Evolutionary conservation across 2,113 vertebrate species (phyloP), one percentile per base, ranked within the genome.

Genomic region (Actenoides hombroni): DNA sequence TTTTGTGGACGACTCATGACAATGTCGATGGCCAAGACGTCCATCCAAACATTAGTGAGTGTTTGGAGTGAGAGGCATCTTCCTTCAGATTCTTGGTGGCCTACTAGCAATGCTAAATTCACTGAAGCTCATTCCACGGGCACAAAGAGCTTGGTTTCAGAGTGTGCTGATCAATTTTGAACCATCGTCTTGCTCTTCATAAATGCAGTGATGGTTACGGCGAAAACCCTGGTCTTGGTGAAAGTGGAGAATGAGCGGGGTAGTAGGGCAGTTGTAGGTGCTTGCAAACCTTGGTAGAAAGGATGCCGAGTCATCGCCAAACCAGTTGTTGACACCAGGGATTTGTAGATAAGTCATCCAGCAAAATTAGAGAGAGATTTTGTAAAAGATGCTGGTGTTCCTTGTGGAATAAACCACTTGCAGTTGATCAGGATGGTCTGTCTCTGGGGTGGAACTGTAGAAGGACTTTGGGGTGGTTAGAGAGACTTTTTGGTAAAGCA

Each of bases 131-230:
- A 0, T 77, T 87, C 31, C 53, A 13, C 9, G 19, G 39, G 25
- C 33, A 44, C 5, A 51, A 23, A 33, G 18, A 59, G 33, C 12
- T 17, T 31, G 26, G 25, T 51, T 46, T 5, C 8, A 28, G 51
- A 54, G 18, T 67, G 5, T 8, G 6, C 10, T 26, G 78, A 3
- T 51, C 4, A 3, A 3, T 68, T 71, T 73, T 71, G 59, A 54
- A 15, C 26, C 11, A 31, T 60, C 33, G 9, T 33, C 44, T 56
- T 10, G 13, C 13, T 42, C 20, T 74, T 83, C 44, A 42, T 31
- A 61, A 57, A 17, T 2, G 1, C 40, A 26, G 3, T 1, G n/a
- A 9, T 61, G 39, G 46, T 35, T 35, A 9, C 1, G 2, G 37
- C 33, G 28, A 17, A 86, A 86, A 35, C 11, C 20, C 44, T 29